Evolutionary conservation across 2,113 vertebrate species (phyloP).

Genomic region (Furnarius figulus): DNA sequence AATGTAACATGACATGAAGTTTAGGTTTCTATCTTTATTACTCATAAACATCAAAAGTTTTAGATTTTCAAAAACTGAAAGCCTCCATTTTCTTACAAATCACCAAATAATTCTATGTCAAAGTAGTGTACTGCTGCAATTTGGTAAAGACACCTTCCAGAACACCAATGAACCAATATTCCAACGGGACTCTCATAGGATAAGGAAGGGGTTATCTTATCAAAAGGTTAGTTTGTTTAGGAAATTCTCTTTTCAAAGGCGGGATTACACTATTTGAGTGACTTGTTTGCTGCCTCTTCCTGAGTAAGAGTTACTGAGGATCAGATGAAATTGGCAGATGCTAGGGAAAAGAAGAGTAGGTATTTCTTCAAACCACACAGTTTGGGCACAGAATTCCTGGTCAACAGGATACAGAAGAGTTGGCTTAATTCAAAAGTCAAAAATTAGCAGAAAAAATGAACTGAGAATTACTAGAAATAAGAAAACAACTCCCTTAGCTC

Average conservation of each 20-base stretch:
- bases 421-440: background rate
- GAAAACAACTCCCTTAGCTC: background rate
- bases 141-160: background rate
- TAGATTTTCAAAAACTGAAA: background rate
- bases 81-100: background rate
- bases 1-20: accelerated
- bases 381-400: background rate
- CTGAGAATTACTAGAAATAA: background rate
- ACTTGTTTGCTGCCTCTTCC: background rate
- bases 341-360: background rate
- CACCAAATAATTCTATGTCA: background rate
- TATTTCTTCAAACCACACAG: background rate
- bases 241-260: background rate
- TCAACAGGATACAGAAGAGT: background rate
- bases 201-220: background rate
- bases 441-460: background rate
- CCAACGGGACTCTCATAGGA: background rate
- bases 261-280: background rate
- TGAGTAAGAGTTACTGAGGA: background rate
- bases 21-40: background rate
- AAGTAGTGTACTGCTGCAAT: background rate
- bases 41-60: background rate
- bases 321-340: background rate
- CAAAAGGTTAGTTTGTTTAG: background rate
- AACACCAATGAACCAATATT: background rate